A percentile compares a stretch with the other conserved stretches of the same genome.
These are phyloP conservation scores for Plotosus lineatus DNA, from an alignment of 2,113 vertebrate genomes.

Conservation along the genomic window DNA sequence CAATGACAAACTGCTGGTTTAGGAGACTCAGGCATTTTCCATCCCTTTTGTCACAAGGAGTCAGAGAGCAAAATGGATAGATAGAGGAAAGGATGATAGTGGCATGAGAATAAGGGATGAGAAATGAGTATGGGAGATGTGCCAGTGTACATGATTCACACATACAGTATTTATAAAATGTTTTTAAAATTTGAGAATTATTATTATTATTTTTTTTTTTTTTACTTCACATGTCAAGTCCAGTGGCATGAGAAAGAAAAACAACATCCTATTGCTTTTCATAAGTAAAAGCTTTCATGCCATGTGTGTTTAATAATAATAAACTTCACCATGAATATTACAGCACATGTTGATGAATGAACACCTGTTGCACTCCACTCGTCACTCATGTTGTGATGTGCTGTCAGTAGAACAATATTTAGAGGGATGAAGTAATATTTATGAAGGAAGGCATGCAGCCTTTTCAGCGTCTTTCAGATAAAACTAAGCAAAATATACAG, in stretches of 20 bases:
- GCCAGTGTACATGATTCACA: neutral
- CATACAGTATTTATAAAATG: neutral
- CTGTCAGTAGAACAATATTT: neutral
- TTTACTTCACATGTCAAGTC: neutral
- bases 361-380: neutral
- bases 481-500: neutral
- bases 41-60: neutral
- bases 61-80: neutral
- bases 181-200: neutral
- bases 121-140: neutral
- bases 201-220: neutral
- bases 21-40: neutral
- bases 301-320: neutral
- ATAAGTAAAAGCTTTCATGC: neutral
- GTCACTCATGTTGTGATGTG: neutral
- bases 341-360: neutral
- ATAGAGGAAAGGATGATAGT: neutral
- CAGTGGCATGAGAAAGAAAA: neutral
- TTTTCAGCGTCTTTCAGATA: neutral
- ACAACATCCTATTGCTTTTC: neutral
- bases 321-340: neutral
- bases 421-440: too few species aligned
- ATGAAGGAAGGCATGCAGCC: too few species aligned
- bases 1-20: constrained; percentile 11
- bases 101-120: neutral